Percentiles rank a stretch among this genome's conserved stretches.
phyloP scores from a whole-genome alignment of 2,888 invertebrate species.

The Drosophila bunnanda region DNA sequence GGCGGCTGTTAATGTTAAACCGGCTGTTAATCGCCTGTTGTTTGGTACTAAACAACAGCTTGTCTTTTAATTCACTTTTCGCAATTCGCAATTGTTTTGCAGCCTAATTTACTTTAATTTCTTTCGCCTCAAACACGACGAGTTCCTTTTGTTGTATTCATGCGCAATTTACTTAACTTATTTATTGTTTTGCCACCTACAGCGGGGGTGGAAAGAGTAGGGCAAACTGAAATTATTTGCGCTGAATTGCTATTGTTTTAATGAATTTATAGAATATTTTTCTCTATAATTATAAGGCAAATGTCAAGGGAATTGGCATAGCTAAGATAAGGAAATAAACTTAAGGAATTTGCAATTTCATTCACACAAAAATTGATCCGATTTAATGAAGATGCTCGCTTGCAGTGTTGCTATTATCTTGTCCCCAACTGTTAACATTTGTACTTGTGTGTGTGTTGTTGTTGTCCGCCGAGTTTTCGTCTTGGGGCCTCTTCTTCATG shows the following conservation, averaged over 20 bases:
- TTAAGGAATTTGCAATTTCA: not conserved
- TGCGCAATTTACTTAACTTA: slow-evolving; percentile 51
- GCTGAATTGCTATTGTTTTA: not conserved
- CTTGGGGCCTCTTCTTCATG: slow-evolving; percentile 47
- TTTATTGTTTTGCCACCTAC: slow-evolving; percentile 42
- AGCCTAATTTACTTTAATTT: slow-evolving; percentile 28
- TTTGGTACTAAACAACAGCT: slow-evolving; percentile 9
- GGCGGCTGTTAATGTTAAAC: slow-evolving; percentile 46
- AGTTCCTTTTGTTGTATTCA: slow-evolving; percentile 35
- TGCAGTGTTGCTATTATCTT: slow-evolving; percentile 14
- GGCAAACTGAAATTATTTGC: not conserved
- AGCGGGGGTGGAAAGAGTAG: slow-evolving; percentile 13
- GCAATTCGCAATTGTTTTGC: not conserved
- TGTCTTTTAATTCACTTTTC: slow-evolving; percentile 1
- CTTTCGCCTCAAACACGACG: not conserved
- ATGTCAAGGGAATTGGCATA: not conserved
- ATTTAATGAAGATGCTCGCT: not conserved
- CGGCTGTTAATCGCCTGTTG: slow-evolving; percentile 32
- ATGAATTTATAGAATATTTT: not conserved
- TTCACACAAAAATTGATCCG: not conserved
- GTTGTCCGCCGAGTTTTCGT: slow-evolving; percentile 33
- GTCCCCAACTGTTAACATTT: slow-evolving; percentile 15
- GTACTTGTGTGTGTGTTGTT: slow-evolving; percentile 16
- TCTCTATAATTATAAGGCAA: not conserved
- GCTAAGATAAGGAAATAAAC: not conserved